Conservation (phyloP, 2,797 vertebrate species). For the Bovichtus diacanthus region DNA sequence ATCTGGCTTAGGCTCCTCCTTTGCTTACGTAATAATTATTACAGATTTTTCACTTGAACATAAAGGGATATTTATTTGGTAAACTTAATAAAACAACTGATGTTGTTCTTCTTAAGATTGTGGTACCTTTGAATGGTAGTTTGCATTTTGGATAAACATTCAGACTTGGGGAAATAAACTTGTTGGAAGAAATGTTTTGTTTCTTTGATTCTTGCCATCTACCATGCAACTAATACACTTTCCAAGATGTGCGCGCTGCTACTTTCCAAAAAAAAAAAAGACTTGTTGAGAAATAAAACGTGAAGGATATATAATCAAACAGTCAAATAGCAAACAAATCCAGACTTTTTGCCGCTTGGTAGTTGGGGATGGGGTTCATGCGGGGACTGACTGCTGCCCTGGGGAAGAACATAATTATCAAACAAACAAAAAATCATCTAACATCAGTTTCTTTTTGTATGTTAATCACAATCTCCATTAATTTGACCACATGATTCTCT, state of each 20-base stretch:
- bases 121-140: background rate
- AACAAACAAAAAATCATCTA: background rate
- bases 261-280: too few relatives aligned
- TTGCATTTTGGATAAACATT: slow-evolving; percentile 1
- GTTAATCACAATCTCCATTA: slow-evolving; percentile 14
- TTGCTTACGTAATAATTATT: too few relatives aligned
- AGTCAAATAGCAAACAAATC: background rate
- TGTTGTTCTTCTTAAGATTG: background rate
- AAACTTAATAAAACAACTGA: background rate
- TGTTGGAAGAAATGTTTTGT: too few relatives aligned
- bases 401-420: background rate
- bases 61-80: background rate
- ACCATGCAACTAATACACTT: too few relatives aligned
- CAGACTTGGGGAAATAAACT: background rate
- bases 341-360: background rate
- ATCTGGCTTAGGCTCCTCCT: too few relatives aligned
- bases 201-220: too few relatives aligned
- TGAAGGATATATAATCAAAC: background rate
- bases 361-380: background rate
- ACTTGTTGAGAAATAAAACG: background rate
- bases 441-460: background rate
- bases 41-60: background rate
- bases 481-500: background rate
- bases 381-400: background rate
- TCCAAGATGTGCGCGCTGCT: too few relatives aligned